Evolutionary conservation across 1,140 invertebrate species (phyloP), one percentile per base, ranked within the genome.

Genomic region (Dendroctonus valens): DNA sequence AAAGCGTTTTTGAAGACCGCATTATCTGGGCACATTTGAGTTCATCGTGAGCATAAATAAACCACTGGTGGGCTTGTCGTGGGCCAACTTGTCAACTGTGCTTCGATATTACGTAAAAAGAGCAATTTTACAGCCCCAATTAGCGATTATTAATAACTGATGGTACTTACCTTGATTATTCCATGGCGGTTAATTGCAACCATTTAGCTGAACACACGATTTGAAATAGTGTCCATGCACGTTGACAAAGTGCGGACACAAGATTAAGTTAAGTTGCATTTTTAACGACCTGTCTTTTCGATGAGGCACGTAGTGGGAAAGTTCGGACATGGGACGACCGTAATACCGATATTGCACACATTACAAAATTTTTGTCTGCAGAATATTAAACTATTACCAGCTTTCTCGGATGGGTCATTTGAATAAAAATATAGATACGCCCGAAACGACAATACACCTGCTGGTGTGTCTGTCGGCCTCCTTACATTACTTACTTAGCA

Each of bases 231-330:
- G 8, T 51, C 7, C 11, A 11, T 5, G 50, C 3, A 51, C 50
- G 15, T 81, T 82, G 15, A 83, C 26, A 72, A 0, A 7, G 67
- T 0, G 81, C 9, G 46, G 84, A 71, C 3, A 67, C 62, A 0
- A 79, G 69, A 66, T 83, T 82, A 2, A 86, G 85, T 73, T 89
- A 86, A 6, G 80, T 71, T 5, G 88, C 80, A 0, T 89, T 84
- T 5, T 85, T 68, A 68, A 40, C 26, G 26, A 26, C 26, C 68
- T 51, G 14, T 69, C 42, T 26, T 3, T 44, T 44, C 59, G 41
- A 7, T 38, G 15, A 6, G 49, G 48, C 59, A 62, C 59, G 59
- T 62, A 62, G 59, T 50, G 59, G 59, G 59, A 62, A 62, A 62
- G 59, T 41, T 53, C 37, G 53, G 7, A 39, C 38, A 54, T 14